Conservation (phyloP, 2,113 vertebrate species). For the Antechinus flavipes region DNA sequence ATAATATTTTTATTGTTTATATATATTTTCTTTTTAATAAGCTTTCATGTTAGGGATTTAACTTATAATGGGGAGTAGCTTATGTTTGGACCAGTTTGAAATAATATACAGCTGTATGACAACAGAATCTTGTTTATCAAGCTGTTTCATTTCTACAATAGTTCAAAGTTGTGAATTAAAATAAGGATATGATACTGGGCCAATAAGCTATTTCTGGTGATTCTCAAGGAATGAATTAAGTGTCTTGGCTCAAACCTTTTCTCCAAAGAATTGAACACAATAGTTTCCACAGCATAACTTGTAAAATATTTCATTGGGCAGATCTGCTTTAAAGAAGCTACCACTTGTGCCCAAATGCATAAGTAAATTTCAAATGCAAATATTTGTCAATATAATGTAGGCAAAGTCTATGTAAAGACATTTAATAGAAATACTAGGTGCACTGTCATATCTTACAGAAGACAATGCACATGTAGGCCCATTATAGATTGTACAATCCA, state of each 20-base stretch:
- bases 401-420: neutral
- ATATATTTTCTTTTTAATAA: neutral
- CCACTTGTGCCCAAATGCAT: neutral
- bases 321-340: neutral
- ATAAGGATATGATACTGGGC: neutral
- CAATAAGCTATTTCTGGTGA: neutral
- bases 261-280: neutral
- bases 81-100: neutral
- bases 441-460: neutral
- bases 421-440: constrained; percentile 1
- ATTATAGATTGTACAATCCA: neutral
- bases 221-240: constrained; percentile 1
- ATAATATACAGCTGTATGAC: neutral
- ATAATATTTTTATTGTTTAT: neutral
- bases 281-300: constrained; percentile 29
- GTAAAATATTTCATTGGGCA: neutral
- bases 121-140: neutral
- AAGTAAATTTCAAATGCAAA: neutral
- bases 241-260: neutral
- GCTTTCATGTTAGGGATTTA: neutral
- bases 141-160: neutral
- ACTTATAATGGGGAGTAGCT: neutral
- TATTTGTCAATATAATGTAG: neutral
- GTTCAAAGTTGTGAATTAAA: neutral
- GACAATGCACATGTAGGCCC: neutral